Conservation (phyloP, 2,797 vertebrate genomes). For the Setipinna tenuifilis region DNA sequence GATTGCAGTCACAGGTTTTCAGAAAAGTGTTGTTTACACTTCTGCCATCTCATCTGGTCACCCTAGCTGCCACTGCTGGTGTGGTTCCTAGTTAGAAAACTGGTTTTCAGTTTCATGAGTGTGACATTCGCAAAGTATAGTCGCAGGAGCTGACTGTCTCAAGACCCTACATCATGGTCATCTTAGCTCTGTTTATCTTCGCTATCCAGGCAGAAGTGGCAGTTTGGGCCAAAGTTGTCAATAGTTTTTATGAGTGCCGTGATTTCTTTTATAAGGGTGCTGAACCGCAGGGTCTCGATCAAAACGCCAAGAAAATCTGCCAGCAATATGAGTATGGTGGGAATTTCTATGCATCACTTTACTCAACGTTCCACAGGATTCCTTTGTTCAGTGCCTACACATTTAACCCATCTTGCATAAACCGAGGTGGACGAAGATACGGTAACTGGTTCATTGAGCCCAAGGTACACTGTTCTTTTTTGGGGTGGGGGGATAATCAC, state of each 20-base stretch:
- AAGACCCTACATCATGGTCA: neutral
- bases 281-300: constrained; percentile 30
- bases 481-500: neutral
- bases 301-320: constrained; percentile 26
- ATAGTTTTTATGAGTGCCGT: neutral
- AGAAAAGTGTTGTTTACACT: no score
- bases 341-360: constrained; percentile 24
- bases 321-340: constrained; percentile 7
- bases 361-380: constrained; percentile 5
- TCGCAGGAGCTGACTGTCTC: neutral
- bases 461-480: neutral
- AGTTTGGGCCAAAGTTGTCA: constrained; percentile 1
- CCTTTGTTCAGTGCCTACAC: constrained; percentile 39
- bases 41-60: no score
- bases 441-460: constrained; percentile 27
- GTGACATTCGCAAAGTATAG: neutral
- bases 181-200: neutral
- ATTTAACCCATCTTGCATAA: neutral
- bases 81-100: neutral
- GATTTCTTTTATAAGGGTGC: neutral
- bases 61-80: no score
- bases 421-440: neutral
- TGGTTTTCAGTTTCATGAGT: neutral
- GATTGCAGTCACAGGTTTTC: no score
- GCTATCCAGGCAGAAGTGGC: neutral